Evolutionary conservation across 2,113 vertebrate genomes (phyloP).

Genomic region (Echinops telfairi): DNA sequence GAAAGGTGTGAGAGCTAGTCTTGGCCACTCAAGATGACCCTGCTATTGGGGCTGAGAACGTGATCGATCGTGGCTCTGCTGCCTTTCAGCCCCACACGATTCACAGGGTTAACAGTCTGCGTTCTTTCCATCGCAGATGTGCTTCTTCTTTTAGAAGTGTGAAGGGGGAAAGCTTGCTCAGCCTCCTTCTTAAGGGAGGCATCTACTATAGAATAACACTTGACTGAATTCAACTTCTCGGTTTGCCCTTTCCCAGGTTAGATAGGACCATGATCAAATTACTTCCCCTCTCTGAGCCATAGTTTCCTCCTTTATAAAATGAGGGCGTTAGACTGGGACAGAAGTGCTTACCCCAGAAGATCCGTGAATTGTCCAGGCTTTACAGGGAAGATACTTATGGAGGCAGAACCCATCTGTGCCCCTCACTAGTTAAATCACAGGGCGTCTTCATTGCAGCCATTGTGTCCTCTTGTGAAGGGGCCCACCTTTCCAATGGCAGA

Average conservation of each 20-base stretch:
- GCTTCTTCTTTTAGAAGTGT: not conserved
- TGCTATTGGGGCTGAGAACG: not conserved
- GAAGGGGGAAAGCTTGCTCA: not conserved
- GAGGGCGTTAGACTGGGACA: not conserved
- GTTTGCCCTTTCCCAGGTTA: not conserved
- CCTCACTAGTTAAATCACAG: not conserved
- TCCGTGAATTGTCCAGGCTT: not conserved
- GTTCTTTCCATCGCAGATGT: not conserved
- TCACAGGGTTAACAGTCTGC: not conserved
- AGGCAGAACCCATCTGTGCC: not conserved
- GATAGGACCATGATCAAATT: not conserved
- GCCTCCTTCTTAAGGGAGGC: not conserved
- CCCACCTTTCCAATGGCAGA: not conserved
- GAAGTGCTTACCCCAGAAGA: not conserved
- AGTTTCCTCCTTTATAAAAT: not conserved
- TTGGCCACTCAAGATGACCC: not conserved
- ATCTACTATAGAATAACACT: not conserved
- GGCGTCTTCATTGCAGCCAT: not conserved
- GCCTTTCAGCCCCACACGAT: not conserved
- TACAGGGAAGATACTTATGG: not conserved
- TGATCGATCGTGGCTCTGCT: not conserved
- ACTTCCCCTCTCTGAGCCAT: slow-evolving; percentile 20
- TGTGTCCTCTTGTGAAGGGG: not conserved
- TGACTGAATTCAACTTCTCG: not conserved
- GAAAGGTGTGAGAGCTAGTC: not conserved